Conservation (phyloP, 2,113 vertebrate genomes). For the Myodes glareolus region DNA sequence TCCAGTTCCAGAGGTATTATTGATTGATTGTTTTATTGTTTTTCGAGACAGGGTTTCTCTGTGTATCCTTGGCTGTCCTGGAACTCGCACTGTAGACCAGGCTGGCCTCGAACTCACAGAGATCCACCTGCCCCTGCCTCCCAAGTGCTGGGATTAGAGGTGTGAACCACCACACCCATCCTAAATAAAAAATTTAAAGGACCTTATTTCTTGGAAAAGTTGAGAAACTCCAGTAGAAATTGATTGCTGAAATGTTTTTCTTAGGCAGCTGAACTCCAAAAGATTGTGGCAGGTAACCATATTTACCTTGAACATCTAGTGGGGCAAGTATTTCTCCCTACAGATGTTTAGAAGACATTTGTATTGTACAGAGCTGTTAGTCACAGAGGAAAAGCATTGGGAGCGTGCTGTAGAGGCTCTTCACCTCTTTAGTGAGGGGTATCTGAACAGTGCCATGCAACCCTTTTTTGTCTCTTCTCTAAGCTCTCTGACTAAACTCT, state of each 20-base stretch:
- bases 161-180: neutral
- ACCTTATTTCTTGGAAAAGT: slow-evolving; percentile 35
- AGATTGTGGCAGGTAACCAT: neutral
- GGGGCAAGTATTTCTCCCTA: neutral
- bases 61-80: neutral
- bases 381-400: neutral
- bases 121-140: too few species aligned
- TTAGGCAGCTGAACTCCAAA: neutral
- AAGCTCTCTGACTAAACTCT: neutral
- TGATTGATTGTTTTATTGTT: neutral
- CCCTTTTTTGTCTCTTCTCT: neutral
- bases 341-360: neutral
- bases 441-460: neutral
- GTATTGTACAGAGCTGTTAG: neutral
- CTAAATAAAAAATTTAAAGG: neutral
- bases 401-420: neutral
- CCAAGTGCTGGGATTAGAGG: neutral
- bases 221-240: slow-evolving; percentile 9
- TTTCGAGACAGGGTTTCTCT: neutral
- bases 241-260: slow-evolving; percentile 35
- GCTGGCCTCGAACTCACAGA: neutral
- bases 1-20: neutral
- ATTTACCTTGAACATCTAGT: neutral
- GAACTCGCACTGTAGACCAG: neutral
- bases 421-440: neutral